Percentiles rank a stretch among this genome's conserved stretches.
phyloP scores from a whole-genome alignment of 30 jellyfish, hydroid and myxozoan species.

The Hydra vulgaris region DNA sequence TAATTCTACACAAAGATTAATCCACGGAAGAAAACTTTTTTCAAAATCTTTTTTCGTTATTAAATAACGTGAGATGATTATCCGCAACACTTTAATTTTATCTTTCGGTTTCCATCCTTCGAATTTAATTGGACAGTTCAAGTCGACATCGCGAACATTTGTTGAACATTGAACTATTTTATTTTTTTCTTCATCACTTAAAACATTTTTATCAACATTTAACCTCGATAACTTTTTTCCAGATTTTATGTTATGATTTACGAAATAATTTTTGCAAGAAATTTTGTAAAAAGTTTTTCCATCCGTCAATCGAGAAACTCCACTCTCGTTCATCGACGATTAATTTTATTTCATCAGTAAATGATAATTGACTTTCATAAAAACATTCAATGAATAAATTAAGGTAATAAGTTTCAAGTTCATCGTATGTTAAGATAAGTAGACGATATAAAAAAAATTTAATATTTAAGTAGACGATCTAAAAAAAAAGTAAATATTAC shows the following conservation, averaged over 20 bases:
- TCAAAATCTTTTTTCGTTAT: not conserved
- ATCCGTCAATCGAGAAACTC: not conserved
- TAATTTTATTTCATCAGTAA: too few species aligned
- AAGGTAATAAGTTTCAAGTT: too few species aligned
- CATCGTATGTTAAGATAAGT: too few species aligned
- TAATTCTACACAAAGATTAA: not conserved
- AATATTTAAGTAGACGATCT: too few species aligned
- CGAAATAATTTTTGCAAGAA: not conserved
- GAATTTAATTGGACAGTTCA: not conserved
- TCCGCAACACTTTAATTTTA: not conserved
- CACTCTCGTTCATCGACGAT: not conserved
- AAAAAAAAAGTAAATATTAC: too few species aligned
- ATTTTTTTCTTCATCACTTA: not conserved
- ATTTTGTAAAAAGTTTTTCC: not conserved
- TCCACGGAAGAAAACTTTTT: not conserved
- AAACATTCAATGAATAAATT: too few species aligned
- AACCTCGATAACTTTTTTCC: not conserved
- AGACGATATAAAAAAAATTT: too few species aligned
- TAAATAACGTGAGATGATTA: not conserved
- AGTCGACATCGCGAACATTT: not conserved
- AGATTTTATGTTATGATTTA: not conserved
- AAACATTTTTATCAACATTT: not conserved
- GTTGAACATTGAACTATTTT: not conserved
- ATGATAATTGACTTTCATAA: too few species aligned
- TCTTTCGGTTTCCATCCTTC: not conserved